Evolutionary conservation across 2,797 vertebrate genomes (phyloP), one percentile per base, ranked within the genome.

Genomic region (Myripristis jacobus): DNA sequence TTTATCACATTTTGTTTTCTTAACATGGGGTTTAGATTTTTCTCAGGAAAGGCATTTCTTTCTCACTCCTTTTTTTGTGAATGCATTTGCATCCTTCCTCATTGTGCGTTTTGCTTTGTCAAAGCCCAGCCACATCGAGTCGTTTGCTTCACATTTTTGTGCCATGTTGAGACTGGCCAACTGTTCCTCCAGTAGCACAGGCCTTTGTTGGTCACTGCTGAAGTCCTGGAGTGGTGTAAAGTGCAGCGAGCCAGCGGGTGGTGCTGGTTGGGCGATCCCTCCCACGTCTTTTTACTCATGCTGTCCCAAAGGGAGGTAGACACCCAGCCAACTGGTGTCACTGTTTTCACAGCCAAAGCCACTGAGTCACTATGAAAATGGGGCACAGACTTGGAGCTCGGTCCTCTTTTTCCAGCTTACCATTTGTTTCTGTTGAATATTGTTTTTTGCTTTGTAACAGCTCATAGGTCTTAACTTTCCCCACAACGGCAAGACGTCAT

Each of bases 241-340:
- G 85, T 90, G 88, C 85, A 86, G 88, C 63, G 38, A 78, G 82
- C 85, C 87, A 73, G 84, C 64, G 83, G 84, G 85, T 79, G 86
- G 56, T 25, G 66, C 55, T 10, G 76, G 74, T 75, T 41, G 79
- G 85, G 85, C 78, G 82, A 91, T 87, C 88, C 86, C 87, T 83
- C 88, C 90, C 88, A 91, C 86, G 70, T 75, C 80, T 63, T 75
- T 85, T 80, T 88, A 83, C 89, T 87, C 85, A 87, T 87, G 84
- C 83, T 89, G 86, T 89, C 88, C 85, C 76, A 27, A 83, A 70
- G 87, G 87, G 86, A 84, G 85, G 76, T 71, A 68, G 88, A 89
- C 88, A 87, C 82, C 71, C 78, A 6, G 73, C 87, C 87, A 88
- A 91, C 85, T 90, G 89, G 87, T 91, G 87, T 83, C 84, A 78